Evolutionary conservation across 2,888 invertebrate species (phyloP), one percentile per base, ranked within the genome.

Genomic region (Scotopteryx bipunctaria): DNA sequence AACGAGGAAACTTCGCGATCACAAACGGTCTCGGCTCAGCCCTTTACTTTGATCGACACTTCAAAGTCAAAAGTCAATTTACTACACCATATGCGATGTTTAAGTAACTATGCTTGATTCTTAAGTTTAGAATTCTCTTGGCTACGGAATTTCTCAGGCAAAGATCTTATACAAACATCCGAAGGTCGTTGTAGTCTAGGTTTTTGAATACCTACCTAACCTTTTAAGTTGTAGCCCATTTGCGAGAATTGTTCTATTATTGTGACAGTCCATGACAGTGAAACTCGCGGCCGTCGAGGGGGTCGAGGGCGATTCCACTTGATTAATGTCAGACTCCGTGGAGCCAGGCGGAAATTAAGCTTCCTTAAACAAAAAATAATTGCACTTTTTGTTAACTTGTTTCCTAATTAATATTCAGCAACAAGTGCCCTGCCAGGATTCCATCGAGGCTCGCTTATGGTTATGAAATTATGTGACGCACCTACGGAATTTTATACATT

Each of bases 321-420:
- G 82, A 84, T 83, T 81, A 83, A 85, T 84, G 79, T 76, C 73
- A 78, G 78, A 62, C 72, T 74, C 72, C 71, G 74, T 76, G 69
- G 73, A 73, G 71, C 70, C 70, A 69, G 68, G 69, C 65, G 76
- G 80, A 80, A 82, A 83, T 86, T 86, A 81, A 82, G 81, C 81
- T 81, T 81, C 77, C 81, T 78, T 78, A 78, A 81, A 57, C 78
- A 77, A 74, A 81, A 83, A 74, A 81, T 82, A 82, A 85, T 83
- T 82, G 81, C 83, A 85, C 70, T 84, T 85, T 86, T 85, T 86
- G 81, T 80, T 80, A 82, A 80, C 80, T 83, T 83, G 81, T 81
- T 80, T 78, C 72, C 76, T 83, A 83, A 83, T 83, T 85, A 86
- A 82, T 86, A 80, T 76, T 63, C 66, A 81, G 86, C 85, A 83